Conservation (phyloP, 2,888 invertebrate genomes). For the Dicranocentrus wangi region DNA sequence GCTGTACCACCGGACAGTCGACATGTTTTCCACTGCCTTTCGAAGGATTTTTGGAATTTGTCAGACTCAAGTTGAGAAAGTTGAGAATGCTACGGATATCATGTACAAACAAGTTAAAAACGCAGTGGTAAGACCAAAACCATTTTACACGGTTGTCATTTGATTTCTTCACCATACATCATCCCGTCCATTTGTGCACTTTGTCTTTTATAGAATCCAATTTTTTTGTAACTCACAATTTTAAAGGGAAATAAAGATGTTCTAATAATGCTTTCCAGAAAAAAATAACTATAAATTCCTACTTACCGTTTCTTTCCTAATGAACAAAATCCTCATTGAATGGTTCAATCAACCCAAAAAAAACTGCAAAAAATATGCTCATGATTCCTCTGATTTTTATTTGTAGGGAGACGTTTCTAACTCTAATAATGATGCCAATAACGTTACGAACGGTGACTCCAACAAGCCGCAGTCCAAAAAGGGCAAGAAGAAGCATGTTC, state of each 20-base stretch:
- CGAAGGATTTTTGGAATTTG: slow-evolving; percentile 54
- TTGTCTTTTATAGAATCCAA: background rate
- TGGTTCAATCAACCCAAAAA: background rate
- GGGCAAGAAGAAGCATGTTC: slow-evolving; percentile 29
- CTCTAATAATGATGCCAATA: slow-evolving; percentile 26
- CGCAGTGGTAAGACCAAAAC: slow-evolving; percentile 55
- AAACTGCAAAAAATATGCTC: background rate
- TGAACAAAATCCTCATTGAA: background rate
- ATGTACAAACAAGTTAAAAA: slow-evolving; percentile 65
- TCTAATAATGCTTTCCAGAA: background rate
- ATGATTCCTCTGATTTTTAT: background rate
- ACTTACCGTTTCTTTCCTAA: too few relatives aligned
- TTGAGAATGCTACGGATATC: slow-evolving; percentile 53
- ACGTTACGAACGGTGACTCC: slow-evolving; percentile 13
- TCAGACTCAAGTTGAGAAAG: slow-evolving; percentile 60
- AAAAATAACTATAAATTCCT: background rate
- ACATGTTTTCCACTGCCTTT: slow-evolving; percentile 38
- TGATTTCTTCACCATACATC: background rate
- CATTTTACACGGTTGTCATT: slow-evolving; percentile 35
- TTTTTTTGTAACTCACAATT: background rate
- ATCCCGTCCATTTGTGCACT: background rate
- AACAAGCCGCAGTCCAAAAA: slow-evolving; percentile 24
- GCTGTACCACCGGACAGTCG: slow-evolving; percentile 52
- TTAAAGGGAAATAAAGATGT: background rate
- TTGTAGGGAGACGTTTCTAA: background rate